Conservation (phyloP, 2,888 invertebrate genomes). For the Magallana nippona region DNA sequence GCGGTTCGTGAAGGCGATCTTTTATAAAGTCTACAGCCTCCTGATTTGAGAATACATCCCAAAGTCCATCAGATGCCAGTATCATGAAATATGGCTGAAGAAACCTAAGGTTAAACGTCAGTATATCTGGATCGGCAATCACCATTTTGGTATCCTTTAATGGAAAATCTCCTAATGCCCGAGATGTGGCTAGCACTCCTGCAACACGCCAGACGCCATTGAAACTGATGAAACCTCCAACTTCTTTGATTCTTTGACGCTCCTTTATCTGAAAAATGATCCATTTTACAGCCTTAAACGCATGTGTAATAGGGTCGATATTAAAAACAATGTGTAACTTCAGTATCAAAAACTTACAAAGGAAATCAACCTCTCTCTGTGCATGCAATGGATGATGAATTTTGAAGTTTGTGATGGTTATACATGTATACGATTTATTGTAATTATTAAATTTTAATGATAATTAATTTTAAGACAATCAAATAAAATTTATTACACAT, state of each 20-base stretch:
- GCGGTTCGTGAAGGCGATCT: constrained; percentile 90
- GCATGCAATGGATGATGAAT: too few species aligned
- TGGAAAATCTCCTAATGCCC: constrained; percentile 95
- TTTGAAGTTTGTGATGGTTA: too few species aligned
- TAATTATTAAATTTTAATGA: too few species aligned
- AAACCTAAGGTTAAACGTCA: constrained; percentile 92
- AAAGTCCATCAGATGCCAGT: constrained; percentile 95
- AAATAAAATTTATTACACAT: too few species aligned
- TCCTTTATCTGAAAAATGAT: constrained; percentile 86
- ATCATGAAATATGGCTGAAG: constrained; percentile 93
- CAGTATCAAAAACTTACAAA: too few species aligned
- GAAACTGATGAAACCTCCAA: constrained; percentile 96
- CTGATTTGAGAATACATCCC: constrained; percentile 97
- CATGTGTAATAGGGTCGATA: too few species aligned
- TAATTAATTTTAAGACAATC: too few species aligned
- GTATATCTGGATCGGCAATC: constrained; percentile 96
- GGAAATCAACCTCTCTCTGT: too few species aligned
- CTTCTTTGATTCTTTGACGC: constrained; percentile 93
- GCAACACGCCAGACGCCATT: constrained; percentile 98
- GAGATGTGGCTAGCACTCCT: constrained; percentile 94
- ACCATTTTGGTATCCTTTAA: constrained; percentile 95
- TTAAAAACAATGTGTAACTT: too few species aligned
- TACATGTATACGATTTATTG: too few species aligned
- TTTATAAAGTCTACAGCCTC: constrained; percentile 94
- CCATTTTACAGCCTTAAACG: too few species aligned